phyloP scores from a whole-genome alignment of 2,113 vertebrate species.

The Pygoscelis antarcticus region DNA sequence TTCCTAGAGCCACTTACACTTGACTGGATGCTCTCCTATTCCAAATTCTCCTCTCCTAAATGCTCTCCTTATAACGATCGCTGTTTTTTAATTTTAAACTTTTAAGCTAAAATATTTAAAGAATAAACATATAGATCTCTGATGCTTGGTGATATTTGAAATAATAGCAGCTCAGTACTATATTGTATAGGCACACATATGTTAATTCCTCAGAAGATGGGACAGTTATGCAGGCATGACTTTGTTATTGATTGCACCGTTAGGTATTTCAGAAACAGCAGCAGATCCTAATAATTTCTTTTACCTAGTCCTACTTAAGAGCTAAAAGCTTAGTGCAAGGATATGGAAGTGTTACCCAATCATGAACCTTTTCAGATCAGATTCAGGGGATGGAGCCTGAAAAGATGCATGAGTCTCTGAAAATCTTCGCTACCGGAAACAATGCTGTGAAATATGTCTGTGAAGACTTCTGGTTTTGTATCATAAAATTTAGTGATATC shows the following conservation, averaged over 20 bases:
- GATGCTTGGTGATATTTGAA: background rate
- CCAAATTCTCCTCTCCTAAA: background rate
- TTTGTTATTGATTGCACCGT: background rate
- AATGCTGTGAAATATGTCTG: background rate
- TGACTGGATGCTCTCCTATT: background rate
- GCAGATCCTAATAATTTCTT: background rate
- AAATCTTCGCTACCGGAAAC: background rate
- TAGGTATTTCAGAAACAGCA: background rate
- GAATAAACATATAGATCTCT: background rate
- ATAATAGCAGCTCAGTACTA: background rate
- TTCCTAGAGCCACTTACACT: background rate
- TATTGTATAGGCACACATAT: background rate
- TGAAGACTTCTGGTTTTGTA: background rate
- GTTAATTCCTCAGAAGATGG: background rate
- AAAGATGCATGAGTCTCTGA: background rate
- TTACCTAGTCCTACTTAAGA: background rate
- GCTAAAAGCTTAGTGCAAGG: background rate
- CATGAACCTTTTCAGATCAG: background rate
- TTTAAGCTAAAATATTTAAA: background rate
- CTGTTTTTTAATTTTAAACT: background rate
- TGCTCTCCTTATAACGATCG: fast-evolving
- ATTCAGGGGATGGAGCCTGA: background rate
- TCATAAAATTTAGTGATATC: background rate
- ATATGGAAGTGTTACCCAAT: background rate
- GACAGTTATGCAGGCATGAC: too few species aligned